Evolutionary conservation across 2,797 vertebrate genomes (phyloP), one percentile per base, ranked within the genome.

Genomic region (Pelodytes ibericus): DNA sequence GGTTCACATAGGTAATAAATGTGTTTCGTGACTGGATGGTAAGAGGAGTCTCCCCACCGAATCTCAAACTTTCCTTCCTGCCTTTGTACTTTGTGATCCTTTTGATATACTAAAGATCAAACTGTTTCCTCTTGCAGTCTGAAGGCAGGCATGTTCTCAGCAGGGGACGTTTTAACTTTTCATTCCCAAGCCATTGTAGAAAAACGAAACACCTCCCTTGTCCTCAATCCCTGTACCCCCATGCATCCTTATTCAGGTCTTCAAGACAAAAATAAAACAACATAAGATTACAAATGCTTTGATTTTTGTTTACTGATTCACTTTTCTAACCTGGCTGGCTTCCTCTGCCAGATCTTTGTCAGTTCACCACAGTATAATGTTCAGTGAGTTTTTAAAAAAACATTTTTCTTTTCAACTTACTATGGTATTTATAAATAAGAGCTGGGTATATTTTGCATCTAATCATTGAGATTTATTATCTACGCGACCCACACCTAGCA

Each of bases 91-190:
- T 57, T 76, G 16, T 63, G 58, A 25, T 70, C 57, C 67, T 77
- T 47, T 77, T 77, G 74, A 77, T 70, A 59, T 76, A n/a, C 9
- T 71, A 44, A 47, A 71, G 74, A 77, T 77, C 59, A 77, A 77
- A 58, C 60, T 25, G 11, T 77, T 77, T 77, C 60, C 33, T 64
- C 11, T 63, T 20, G 26, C 16, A 30, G 47, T 70, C 59, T 71
- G 67, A 31, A 77, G 67, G 41, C 49, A 70, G 60, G 24, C 60
- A 58, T 71, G 47, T 77, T 64, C 74, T 71, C 74, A 77, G 74
- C 74, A 41, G 64, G 74, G 60, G 67, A 71, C 59, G 31, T 53
- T 71, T 57, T 31, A n/a, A 25, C 25, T 77, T 64, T 77, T 41
- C 20, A 29, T 77, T 71, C 59, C 31, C 31, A 44, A 68, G 33